A percentile compares a stretch with the other conserved stretches of the same genome.
These are phyloP conservation scores for Spicauda simplicius DNA, from an alignment of 2,888 invertebrate genomes.

Conservation along the genomic window DNA sequence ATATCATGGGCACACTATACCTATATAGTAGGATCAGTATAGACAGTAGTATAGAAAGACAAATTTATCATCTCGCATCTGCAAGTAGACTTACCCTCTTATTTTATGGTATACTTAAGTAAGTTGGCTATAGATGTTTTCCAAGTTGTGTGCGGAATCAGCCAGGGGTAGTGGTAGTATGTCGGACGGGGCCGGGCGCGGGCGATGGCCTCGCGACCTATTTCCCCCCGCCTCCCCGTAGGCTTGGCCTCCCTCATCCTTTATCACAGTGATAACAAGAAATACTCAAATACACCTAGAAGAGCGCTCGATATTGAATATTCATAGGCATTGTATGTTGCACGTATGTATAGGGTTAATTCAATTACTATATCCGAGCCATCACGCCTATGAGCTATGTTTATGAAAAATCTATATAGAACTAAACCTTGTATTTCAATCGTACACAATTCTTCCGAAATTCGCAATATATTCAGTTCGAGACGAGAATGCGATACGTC, in stretches of 20 bases:
- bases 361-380: background rate
- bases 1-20: too few relatives aligned
- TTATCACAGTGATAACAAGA: conserved; percentile 71
- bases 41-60: background rate
- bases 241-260: conserved; percentile 58
- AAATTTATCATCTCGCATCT: background rate
- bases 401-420: conserved; percentile 8
- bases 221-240: conserved; percentile 60
- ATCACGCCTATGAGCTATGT: background rate
- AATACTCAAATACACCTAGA: conserved; percentile 40
- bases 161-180: conserved; percentile 61
- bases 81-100: conserved; percentile 8
- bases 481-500: conserved; percentile 40
- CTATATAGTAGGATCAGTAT: background rate
- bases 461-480: conserved; percentile 33
- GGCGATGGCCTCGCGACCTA: conserved; percentile 79
- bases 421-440: background rate
- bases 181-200: conserved; percentile 65
- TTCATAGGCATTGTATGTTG: conserved; percentile 4
- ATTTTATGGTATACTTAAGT: conserved; percentile 8
- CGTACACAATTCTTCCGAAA: conserved; percentile 28
- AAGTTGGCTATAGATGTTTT: conserved; percentile 21
- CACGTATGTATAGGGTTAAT: conserved; percentile 1
- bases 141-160: conserved; percentile 48
- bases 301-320: conserved; percentile 22